A percentile compares a stretch with the other conserved stretches of the same genome.
phyloP scores from a whole-genome alignment of 1,140 invertebrate genomes.

The Tetragonula clypearis region DNA sequence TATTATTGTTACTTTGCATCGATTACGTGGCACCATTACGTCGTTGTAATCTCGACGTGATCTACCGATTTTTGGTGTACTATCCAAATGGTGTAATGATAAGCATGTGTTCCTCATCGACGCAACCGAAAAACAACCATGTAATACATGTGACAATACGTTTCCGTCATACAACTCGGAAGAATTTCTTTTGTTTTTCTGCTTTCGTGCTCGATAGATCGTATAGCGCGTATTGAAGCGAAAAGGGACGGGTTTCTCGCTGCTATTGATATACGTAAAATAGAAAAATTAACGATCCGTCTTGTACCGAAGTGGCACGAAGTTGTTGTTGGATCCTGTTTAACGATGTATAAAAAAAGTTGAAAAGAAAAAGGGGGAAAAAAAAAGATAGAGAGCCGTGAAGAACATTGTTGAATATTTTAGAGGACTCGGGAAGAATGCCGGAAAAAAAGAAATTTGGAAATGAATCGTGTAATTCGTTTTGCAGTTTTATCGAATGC shows the following conservation, averaged over 20 bases:
- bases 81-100: not conserved
- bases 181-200: constrained; percentile 8
- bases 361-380: not conserved
- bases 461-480: not conserved
- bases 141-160: constrained; percentile 47
- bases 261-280: not conserved
- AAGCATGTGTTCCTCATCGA: constrained; percentile 30
- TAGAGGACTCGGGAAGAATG: constrained; percentile 55
- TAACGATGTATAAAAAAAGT: constrained; percentile 57
- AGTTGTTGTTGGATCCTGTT: constrained; percentile 67
- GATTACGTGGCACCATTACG: no score
- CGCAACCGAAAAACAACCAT: constrained; percentile 5
- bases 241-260: not conserved
- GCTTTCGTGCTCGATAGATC: constrained; percentile 5
- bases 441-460: constrained; percentile 30
- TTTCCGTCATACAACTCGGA: constrained; percentile 37
- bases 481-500: not conserved
- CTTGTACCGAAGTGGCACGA: constrained; percentile 25
- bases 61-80: not conserved
- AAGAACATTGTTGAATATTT: constrained; percentile 74
- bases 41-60: not conserved
- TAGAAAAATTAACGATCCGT: constrained; percentile 40
- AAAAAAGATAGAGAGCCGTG: constrained; percentile 41
- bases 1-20: not conserved
- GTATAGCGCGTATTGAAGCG: not conserved